Conservation (phyloP, 2,113 vertebrate genomes). For the Amblyornis subalaris region DNA sequence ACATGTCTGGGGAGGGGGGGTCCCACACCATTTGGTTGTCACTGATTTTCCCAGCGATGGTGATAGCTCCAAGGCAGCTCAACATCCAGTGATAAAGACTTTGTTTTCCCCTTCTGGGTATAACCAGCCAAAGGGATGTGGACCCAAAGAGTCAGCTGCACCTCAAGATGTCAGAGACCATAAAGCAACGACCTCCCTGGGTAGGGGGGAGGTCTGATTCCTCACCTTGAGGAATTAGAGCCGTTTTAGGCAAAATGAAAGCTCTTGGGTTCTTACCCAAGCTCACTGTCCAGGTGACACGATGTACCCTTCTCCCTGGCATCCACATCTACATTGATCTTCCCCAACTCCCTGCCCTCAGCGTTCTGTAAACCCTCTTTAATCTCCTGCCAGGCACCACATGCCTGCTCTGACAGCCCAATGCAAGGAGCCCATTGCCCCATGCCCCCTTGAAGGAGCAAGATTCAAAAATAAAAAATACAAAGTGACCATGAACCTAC, state of each 20-base stretch:
- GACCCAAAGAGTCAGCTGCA: background rate
- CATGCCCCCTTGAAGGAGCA: background rate
- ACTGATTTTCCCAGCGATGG: background rate
- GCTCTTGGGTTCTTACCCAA: background rate
- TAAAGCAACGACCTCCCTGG: background rate
- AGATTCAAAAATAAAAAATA: background rate
- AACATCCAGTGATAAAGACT: background rate
- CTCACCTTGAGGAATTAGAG: background rate
- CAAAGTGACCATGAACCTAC: background rate
- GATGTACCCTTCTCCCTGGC: background rate
- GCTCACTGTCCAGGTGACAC: background rate
- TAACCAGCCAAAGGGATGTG: background rate
- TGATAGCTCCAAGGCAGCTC: background rate
- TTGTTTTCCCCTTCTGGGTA: background rate
- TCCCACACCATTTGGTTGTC: background rate
- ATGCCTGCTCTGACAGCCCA: background rate
- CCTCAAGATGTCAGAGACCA: background rate
- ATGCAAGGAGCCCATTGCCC: background rate
- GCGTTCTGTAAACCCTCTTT: background rate
- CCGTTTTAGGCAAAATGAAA: background rate
- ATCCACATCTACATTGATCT: background rate
- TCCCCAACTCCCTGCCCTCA: background rate
- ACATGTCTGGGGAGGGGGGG: rapidly evolving
- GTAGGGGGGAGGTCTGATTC: too few relatives aligned
- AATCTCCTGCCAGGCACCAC: background rate